Evolutionary conservation across 1,140 invertebrate species (phyloP).

Genomic region (Yoshiicerus persimilis): DNA sequence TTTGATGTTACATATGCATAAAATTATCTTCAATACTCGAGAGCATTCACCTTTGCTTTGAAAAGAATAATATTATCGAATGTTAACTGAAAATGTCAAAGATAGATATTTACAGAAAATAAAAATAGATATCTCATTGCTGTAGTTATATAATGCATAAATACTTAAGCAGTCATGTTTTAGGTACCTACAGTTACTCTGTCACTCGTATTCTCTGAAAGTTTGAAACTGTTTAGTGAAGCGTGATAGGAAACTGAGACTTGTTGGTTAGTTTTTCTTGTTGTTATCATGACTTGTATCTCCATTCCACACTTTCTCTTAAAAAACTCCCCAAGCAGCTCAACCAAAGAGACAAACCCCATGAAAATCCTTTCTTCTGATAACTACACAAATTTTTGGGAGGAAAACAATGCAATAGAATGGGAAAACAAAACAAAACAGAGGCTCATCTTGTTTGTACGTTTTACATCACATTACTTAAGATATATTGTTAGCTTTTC

Average conservation of each 20-base stretch:
- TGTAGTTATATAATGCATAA: background rate
- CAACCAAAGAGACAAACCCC: background rate
- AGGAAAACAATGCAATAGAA: background rate
- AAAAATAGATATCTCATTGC: background rate
- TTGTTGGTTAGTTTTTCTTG: background rate
- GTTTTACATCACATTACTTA: background rate
- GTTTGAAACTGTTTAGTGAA: background rate
- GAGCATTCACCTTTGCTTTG: background rate
- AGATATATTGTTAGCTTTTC: background rate
- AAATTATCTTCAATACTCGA: background rate
- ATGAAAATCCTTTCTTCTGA: constrained; percentile 13
- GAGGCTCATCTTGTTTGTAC: background rate
- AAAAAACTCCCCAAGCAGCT: background rate
- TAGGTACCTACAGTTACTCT: too few relatives aligned
- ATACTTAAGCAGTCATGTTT: background rate
- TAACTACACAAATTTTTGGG: background rate
- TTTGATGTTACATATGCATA: too few relatives aligned
- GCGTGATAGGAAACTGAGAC: background rate
- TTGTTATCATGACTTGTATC: constrained; percentile 14
- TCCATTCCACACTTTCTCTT: constrained; percentile 12
- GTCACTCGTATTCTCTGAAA: background rate
- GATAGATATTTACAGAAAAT: background rate
- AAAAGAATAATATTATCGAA: background rate
- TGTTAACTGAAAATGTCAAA: background rate
- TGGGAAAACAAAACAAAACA: background rate